Evolutionary conservation across 1,140 invertebrate genomes (phyloP).

Genomic region (Coenobita brevimanus): DNA sequence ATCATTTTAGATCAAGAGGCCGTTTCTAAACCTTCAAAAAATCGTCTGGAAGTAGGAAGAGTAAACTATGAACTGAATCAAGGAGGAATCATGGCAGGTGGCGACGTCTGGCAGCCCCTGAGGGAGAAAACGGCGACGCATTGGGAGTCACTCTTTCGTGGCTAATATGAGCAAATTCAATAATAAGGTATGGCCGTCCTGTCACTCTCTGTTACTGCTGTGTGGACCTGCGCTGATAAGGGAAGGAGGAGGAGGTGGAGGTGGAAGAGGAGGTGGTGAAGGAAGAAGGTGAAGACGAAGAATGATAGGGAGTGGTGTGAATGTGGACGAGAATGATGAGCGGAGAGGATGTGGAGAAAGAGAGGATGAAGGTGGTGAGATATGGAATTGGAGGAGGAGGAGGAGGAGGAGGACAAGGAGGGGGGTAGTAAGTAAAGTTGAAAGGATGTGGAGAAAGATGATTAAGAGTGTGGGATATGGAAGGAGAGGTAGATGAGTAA

Average conservation of each 20-base stretch:
- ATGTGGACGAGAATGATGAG: neutral
- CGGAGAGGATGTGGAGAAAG: neutral
- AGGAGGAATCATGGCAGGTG: slow-evolving; percentile 1
- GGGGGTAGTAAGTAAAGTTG: neutral
- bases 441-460: neutral
- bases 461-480: neutral
- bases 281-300: neutral
- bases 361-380: neutral
- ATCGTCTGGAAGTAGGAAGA: too few species aligned
- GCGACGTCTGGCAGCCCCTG: slow-evolving; percentile 24
- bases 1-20: too few species aligned
- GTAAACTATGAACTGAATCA: too few species aligned
- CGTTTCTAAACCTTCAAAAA: too few species aligned
- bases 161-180: slow-evolving; percentile 62
- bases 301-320: neutral
- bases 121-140: slow-evolving; percentile 22
- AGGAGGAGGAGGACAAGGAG: neutral
- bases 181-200: slow-evolving; percentile 51
- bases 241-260: neutral
- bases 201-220: slow-evolving; percentile 47
- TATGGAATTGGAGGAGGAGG: neutral
- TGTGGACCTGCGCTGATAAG: neutral
- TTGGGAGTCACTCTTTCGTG: slow-evolving; percentile 48
- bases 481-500: neutral
- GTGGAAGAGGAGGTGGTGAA: neutral